Percentiles rank a stretch among this genome's conserved stretches.
These are phyloP conservation scores for Amazona finschi DNA, from an alignment of 2,797 vertebrate genomes.

Conservation along the genomic window DNA sequence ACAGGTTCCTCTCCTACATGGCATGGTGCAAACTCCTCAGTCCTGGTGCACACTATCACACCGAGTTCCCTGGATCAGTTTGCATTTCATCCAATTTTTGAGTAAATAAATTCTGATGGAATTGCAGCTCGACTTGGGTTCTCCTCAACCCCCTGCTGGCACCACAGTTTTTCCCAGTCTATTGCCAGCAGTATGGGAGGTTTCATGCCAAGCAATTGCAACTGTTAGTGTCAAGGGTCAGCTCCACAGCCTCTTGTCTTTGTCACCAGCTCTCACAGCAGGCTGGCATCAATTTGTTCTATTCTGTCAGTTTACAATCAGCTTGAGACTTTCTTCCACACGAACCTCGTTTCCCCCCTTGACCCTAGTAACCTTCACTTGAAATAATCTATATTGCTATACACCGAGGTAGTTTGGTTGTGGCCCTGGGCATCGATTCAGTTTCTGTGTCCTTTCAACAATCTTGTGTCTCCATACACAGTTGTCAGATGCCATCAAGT, in stretches of 20 bases:
- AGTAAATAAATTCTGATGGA: not conserved
- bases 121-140: not conserved
- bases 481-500: not conserved
- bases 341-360: not conserved
- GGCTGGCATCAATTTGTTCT: conserved; percentile 30
- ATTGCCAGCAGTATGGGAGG: not conserved
- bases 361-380: not conserved
- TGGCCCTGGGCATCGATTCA: not conserved
- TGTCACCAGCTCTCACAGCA: conserved; percentile 32
- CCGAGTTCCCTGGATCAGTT: not conserved
- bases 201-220: conserved; percentile 18
- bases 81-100: not conserved
- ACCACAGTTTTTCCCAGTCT: not conserved
- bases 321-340: not conserved
- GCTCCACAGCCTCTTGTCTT: not conserved
- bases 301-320: not conserved
- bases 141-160: not conserved
- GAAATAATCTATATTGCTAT: not conserved
- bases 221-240: conserved; percentile 17
- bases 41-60: accelerated
- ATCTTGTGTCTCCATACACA: accelerated
- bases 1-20: not conserved
- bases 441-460: not conserved
- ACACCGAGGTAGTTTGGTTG: not conserved
- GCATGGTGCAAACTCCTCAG: not conserved